phyloP scores from a whole-genome alignment of 2,113 vertebrate species.

The Syrrhaptes paradoxus region DNA sequence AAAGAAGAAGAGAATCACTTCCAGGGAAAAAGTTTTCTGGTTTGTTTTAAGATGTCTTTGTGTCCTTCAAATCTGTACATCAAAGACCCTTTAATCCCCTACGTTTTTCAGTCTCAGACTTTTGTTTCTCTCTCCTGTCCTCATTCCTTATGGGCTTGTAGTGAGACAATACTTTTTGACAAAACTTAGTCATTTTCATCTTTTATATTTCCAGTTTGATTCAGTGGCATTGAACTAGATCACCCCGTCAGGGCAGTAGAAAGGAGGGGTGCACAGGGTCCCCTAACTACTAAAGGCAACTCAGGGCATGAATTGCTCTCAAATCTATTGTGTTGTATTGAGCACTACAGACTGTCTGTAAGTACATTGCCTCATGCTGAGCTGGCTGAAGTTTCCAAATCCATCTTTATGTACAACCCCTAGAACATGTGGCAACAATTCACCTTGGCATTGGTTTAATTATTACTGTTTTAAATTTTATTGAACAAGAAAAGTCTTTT shows the following conservation, averaged over 20 bases:
- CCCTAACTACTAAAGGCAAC: neutral
- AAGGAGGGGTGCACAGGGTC: neutral
- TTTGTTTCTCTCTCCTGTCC: neutral
- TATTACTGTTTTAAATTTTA: slow-evolving; percentile 23
- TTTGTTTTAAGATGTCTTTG: neutral
- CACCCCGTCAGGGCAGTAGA: neutral
- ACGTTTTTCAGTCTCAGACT: neutral
- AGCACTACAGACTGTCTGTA: neutral
- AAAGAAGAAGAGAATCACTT: neutral
- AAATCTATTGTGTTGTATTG: neutral
- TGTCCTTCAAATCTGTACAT: neutral
- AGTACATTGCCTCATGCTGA: neutral
- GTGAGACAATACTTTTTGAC: neutral
- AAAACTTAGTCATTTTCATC: neutral
- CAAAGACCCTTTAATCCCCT: neutral
- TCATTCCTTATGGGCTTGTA: neutral
- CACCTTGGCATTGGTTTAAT: slow-evolving; percentile 26
- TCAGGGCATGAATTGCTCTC: neutral
- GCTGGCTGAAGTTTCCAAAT: neutral
- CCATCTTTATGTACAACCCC: neutral
- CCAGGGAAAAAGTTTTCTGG: neutral
- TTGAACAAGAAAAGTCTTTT: slow-evolving; percentile 18
- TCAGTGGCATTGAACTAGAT: neutral
- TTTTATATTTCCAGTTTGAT: neutral
- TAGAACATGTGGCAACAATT: slow-evolving; percentile 39